A percentile compares a stretch with the other conserved stretches of the same genome.
phyloP scores from a whole-genome alignment of 2,797 vertebrate species.

The Eptatretus atami region DNA sequence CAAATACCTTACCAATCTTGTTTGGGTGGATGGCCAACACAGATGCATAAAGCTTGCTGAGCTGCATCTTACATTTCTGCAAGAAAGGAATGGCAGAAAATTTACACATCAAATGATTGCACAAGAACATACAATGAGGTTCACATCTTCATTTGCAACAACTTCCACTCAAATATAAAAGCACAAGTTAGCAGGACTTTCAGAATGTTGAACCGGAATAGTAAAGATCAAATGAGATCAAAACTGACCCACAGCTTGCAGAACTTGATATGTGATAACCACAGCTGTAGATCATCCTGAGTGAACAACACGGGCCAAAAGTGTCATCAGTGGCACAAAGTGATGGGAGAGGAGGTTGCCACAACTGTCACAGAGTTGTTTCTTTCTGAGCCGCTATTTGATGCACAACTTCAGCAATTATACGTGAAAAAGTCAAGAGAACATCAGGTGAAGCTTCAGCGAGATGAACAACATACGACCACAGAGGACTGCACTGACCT shows the following conservation, averaged over 20 bases:
- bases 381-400: too few species aligned
- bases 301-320: constrained; percentile 8
- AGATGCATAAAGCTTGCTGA: constrained; percentile 55
- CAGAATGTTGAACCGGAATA: too few species aligned
- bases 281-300: constrained; percentile 64
- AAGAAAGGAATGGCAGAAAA: constrained; percentile 9
- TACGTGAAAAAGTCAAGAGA: too few species aligned
- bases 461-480: neutral
- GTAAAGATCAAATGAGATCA: neutral
- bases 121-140: constrained; percentile 2
- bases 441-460: neutral
- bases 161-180: too few species aligned
- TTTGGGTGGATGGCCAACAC: constrained; percentile 70
- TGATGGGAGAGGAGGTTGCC: too few species aligned
- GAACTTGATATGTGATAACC: constrained; percentile 68
- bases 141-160: too few species aligned
- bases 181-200: too few species aligned
- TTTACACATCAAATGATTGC: neutral
- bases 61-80: constrained; percentile 33
- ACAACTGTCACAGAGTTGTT: too few species aligned
- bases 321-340: too few species aligned
- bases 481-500: constrained; percentile 20
- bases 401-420: too few species aligned
- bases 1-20: constrained; percentile 40
- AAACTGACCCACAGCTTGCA: constrained; percentile 79